phyloP scores from a whole-genome alignment of 2,797 vertebrate species.

The Eulemur albifrons region DNA sequence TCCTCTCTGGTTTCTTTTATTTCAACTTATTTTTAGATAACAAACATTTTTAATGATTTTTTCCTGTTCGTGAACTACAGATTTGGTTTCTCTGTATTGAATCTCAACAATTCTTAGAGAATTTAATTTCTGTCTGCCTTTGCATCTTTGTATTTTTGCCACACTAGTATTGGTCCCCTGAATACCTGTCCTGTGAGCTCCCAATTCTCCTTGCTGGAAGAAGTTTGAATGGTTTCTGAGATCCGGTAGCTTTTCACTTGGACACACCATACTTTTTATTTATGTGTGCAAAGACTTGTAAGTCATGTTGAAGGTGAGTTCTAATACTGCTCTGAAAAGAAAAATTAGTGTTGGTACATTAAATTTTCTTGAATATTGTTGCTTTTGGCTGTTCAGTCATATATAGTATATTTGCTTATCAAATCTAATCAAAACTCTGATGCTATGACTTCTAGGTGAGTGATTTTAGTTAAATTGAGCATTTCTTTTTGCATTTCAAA shows the following conservation, averaged over 20 bases:
- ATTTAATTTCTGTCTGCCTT: not conserved
- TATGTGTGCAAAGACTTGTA: not conserved
- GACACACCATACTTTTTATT: not conserved
- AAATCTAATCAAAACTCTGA: not conserved
- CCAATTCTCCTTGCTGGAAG: not conserved
- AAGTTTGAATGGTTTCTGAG: slow-evolving; percentile 9
- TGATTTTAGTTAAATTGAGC: slow-evolving; percentile 23
- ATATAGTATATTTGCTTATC: slow-evolving; percentile 21
- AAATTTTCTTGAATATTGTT: slow-evolving; percentile 16
- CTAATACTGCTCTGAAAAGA: not conserved
- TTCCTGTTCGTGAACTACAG: not conserved
- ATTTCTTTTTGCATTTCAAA: slow-evolving; percentile 36
- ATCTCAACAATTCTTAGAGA: not conserved
- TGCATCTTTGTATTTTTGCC: not conserved
- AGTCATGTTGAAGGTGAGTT: not conserved
- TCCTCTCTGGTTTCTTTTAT: not conserved
- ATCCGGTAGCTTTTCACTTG: slow-evolving; percentile 7
- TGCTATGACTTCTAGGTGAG: not conserved
- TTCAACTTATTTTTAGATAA: not conserved
- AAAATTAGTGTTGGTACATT: slow-evolving; percentile 33
- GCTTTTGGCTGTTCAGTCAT: not conserved
- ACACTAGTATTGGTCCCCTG: not conserved
- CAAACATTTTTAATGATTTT: not conserved
- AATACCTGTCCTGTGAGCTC: not conserved
- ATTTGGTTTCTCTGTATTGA: not conserved